Evolutionary conservation across 2,797 vertebrate species (phyloP), one percentile per base, ranked within the genome.

Genomic region (Halcyon chelicuti): DNA sequence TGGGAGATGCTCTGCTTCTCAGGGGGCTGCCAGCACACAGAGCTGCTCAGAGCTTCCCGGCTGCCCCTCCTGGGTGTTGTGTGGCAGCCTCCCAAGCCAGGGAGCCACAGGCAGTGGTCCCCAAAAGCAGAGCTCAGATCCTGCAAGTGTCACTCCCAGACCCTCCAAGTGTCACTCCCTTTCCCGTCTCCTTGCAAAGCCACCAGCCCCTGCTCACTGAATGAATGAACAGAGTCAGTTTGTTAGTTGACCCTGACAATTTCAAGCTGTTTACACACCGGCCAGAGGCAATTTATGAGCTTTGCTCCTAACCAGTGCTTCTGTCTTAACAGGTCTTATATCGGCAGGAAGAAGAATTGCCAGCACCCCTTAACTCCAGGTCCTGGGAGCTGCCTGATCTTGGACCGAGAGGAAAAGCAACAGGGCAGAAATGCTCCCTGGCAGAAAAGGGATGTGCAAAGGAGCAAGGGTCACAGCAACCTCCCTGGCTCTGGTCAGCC

Each of bases 201-300:
- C 81, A 29, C 47, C 7, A 83, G 52, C 22, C 21, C 22, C 46
- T 9, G 1, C 10, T 51, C 23, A 51, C 29, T 3, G 6, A 31
- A 54, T 12, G 49, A 73, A 44, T 13, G 46, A 47, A 47, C 26
- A 47, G 33, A 17, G 68, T 54, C 74, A 7, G 22, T 47, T 62
- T 46, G n/a, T 65, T 75, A 44, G 55, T 60, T 51, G 66, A 88
- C 94, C 85, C 76, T 15, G 49, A 26, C 7, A 89, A 74, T 19
- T 65, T 62, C 70, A 68, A 84, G 81, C 86, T 86, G 87, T 92
- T 95, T 68, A 76, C 72, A 74, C 76, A 18, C 44, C 79, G 60
- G 17, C 75, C 67, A 91, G 63, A 82, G 82, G 51, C 73, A 86
- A 84, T 63, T 71, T 78, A 81, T 0, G 0, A 74, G 49, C 49